phyloP scores from a whole-genome alignment of 2,888 invertebrate genomes.

The Amphipyra tragopoginis region DNA sequence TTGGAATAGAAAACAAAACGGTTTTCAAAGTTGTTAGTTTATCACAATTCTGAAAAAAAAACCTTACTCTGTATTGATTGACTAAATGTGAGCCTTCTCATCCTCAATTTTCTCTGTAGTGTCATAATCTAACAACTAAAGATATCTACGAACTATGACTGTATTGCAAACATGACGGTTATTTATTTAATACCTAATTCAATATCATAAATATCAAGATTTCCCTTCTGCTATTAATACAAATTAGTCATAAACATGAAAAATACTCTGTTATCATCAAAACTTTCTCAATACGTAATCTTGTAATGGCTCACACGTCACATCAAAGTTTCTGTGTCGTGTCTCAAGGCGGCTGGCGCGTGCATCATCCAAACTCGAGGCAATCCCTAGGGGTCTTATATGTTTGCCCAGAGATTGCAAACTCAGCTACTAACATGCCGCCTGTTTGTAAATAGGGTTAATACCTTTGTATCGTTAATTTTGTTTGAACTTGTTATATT shows the following conservation, averaged over 20 bases:
- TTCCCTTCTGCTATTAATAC: slow-evolving; percentile 1
- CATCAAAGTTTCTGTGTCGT: slow-evolving; percentile 60
- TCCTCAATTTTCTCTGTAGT: too few species aligned
- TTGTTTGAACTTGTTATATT: slow-evolving; percentile 72
- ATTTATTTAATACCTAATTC: neutral
- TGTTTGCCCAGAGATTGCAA: slow-evolving; percentile 77
- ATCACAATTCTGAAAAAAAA: too few species aligned
- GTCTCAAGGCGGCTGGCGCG: slow-evolving; percentile 59
- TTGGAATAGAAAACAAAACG: too few species aligned
- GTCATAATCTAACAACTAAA: too few species aligned
- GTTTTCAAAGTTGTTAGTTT: too few species aligned
- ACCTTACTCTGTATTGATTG: too few species aligned
- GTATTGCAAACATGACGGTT: neutral
- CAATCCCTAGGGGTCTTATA: slow-evolving; percentile 70
- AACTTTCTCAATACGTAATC: slow-evolving; percentile 46
- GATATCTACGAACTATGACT: too few species aligned
- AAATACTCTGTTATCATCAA: slow-evolving; percentile 21
- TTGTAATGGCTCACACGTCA: slow-evolving; percentile 57
- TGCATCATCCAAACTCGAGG: slow-evolving; percentile 62
- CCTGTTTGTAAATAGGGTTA: slow-evolving; percentile 77
- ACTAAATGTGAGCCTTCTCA: too few species aligned
- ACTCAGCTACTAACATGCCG: slow-evolving; percentile 67
- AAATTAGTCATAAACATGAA: slow-evolving; percentile 9
- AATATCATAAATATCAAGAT: neutral
- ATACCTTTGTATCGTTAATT: slow-evolving; percentile 75